Base-by-base conservation (phyloP, 2,797 vertebrate genomes). In the Pitangus sulphuratus region DNA sequence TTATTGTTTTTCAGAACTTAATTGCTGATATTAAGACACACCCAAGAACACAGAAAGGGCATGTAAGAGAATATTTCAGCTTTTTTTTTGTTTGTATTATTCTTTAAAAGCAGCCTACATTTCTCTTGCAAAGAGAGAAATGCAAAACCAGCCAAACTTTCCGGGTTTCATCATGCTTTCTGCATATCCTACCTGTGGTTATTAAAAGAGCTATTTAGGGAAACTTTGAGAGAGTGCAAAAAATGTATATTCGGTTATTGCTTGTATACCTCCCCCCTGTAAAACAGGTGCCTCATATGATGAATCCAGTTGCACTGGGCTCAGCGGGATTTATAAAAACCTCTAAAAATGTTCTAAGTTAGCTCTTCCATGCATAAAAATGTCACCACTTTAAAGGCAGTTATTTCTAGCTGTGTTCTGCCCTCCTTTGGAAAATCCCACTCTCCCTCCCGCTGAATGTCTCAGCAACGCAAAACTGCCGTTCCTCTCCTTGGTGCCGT, bases 331-430 rank as follows among this genome's bases (percentile, higher is more conserved):
- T 96, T 74, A 93, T 68, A 93, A 96, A 95, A 96, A 72, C 71
- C 80, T 87, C 88, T 96, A 81, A 89, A 96, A 95, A 95, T 75
- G 83, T 88, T 95, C 87, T 64, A 95, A 93, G 86, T 93, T 96
- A 96, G 86, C 64, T 95, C 72, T 93, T 93, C 91, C 84, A 72
- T 91, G 84, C 91, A 95, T 95, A 94, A 95, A 96, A 96, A 96
- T 87, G 93, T 93, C 94, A 95, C 72, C 74, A 77, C 89, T 93
- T 94, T 91, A 88, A 94, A 97, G 84, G 65, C 75, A 88, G 94
- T 93, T 96, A 97, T 96, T 97, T 95, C 93, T 94, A 90, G 91
- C 90, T 95, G 90, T 75, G 93, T 80, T 90, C 30, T 95, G 78
- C 71, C 93, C 93, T 92, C 90, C 84, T 97, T 92, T 89, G 93